Evolutionary conservation across 2,797 vertebrate genomes (phyloP).

Genomic region (Spea hammondii): DNA sequence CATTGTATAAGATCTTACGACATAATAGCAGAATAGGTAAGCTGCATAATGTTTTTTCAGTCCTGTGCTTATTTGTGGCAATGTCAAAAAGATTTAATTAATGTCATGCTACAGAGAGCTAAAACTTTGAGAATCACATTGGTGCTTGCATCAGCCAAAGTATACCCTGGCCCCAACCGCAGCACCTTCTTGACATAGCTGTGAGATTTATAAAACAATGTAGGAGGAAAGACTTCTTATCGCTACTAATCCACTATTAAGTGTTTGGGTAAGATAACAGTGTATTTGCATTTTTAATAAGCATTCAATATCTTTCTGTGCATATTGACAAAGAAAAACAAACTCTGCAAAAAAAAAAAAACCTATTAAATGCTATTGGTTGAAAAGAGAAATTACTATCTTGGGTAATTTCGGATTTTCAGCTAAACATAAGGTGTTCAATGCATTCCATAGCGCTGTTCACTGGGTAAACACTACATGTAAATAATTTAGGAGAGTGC

Average conservation of each 20-base stretch:
- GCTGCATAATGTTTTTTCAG: no score
- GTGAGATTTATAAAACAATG: slow-evolving; percentile 52
- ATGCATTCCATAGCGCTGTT: no score
- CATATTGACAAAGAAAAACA: slow-evolving; percentile 35
- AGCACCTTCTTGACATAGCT: slow-evolving; percentile 55
- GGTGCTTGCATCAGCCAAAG: slow-evolving; percentile 55
- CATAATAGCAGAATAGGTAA: no score
- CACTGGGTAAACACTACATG: no score
- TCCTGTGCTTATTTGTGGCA: slow-evolving; percentile 42
- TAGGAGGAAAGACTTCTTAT: slow-evolving; percentile 62
- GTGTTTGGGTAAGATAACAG: slow-evolving; percentile 78
- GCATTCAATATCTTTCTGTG: slow-evolving; percentile 54
- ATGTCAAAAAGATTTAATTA: slow-evolving; percentile 43
- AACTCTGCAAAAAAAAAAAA: not conserved
- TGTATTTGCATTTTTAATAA: slow-evolving; percentile 71
- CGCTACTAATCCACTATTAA: slow-evolving; percentile 74
- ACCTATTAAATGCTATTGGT: not conserved
- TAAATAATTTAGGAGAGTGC: no score
- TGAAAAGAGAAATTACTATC: no score
- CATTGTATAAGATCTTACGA: no score
- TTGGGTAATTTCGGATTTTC: no score
- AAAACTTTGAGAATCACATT: slow-evolving; percentile 55
- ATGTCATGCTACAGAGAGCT: slow-evolving; percentile 47
- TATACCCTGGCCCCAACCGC: slow-evolving; percentile 42
- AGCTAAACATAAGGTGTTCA: no score